phyloP scores from a whole-genome alignment of 2,888 invertebrate genomes.

The Lithophane semibrunnea region DNA sequence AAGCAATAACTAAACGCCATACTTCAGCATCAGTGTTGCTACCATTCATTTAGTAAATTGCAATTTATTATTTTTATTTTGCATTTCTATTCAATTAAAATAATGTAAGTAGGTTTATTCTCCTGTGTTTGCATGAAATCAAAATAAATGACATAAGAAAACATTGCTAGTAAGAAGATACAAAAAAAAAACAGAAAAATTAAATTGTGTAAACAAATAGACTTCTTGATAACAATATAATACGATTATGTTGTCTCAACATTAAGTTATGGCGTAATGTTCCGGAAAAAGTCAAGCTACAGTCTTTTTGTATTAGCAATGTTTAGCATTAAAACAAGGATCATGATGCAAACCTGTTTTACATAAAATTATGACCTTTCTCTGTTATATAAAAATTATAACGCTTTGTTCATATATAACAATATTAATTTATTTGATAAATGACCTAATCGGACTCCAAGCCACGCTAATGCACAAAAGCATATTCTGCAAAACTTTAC shows the following conservation, averaged over 20 bases:
- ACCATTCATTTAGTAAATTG: neutral
- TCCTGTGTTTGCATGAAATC: neutral
- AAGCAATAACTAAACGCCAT: conserved; percentile 29
- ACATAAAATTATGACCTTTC: neutral
- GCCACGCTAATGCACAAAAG: neutral
- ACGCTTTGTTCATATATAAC: too few species aligned
- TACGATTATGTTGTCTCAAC: too few species aligned
- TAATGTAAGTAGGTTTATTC: neutral
- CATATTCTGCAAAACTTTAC: neutral
- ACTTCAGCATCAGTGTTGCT: conserved; percentile 29
- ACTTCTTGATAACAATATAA: neutral
- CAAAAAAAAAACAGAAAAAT: neutral
- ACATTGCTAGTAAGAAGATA: neutral
- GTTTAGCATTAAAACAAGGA: too few species aligned
- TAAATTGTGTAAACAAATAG: too few species aligned
- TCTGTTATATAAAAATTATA: neutral
- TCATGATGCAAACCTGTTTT: neutral
- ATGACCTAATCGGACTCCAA: neutral
- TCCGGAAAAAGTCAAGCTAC: neutral
- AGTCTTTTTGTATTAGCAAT: neutral
- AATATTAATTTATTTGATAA: too few species aligned
- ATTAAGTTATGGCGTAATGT: neutral
- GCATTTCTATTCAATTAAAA: neutral
- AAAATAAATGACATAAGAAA: neutral
- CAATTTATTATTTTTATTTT: neutral